Percentiles rank a stretch among this genome's conserved stretches.
Evolutionary conservation across 1,140 invertebrate genomes (phyloP).

Genomic region (Heliconius hewitsoni): DNA sequence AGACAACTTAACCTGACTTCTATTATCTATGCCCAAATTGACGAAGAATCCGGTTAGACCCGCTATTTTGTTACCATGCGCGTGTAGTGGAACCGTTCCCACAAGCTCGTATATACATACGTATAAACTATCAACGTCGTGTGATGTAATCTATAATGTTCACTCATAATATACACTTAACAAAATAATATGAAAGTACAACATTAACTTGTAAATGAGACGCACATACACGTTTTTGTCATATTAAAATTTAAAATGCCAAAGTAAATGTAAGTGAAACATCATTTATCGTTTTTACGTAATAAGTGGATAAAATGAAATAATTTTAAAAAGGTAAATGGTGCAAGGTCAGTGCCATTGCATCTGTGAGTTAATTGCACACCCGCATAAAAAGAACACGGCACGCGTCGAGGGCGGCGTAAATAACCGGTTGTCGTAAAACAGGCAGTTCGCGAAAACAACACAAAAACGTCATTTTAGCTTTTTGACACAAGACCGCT

Average conservation of each 20-base stretch:
- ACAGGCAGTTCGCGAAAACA: constrained; percentile 54
- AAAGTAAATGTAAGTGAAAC: background rate
- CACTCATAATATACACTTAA: background rate
- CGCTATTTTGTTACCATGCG: constrained; percentile 62
- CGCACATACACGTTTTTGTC: background rate
- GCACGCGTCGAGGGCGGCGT: constrained; percentile 53
- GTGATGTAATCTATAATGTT: constrained; percentile 49
- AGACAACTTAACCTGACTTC: constrained; percentile 34
- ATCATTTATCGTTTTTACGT: background rate
- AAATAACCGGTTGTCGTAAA: constrained; percentile 65
- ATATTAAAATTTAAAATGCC: background rate
- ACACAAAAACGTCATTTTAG: constrained; percentile 42
- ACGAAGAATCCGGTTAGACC: constrained; percentile 58
- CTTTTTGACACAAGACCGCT: constrained; percentile 45
- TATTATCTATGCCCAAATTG: constrained; percentile 45
- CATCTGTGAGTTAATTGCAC: constrained; percentile 52
- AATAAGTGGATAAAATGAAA: background rate
- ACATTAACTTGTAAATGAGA: background rate
- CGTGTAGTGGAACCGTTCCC: constrained; percentile 43
- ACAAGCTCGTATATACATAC: constrained; percentile 42
- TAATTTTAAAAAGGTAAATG: constrained; percentile 36
- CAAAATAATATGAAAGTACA: background rate
- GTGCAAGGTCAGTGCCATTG: constrained; percentile 55
- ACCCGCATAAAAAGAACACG: constrained; percentile 41
- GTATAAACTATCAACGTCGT: constrained; percentile 46